Conservation (phyloP, 2,797 vertebrate species). For the Choloepus didactylus region DNA sequence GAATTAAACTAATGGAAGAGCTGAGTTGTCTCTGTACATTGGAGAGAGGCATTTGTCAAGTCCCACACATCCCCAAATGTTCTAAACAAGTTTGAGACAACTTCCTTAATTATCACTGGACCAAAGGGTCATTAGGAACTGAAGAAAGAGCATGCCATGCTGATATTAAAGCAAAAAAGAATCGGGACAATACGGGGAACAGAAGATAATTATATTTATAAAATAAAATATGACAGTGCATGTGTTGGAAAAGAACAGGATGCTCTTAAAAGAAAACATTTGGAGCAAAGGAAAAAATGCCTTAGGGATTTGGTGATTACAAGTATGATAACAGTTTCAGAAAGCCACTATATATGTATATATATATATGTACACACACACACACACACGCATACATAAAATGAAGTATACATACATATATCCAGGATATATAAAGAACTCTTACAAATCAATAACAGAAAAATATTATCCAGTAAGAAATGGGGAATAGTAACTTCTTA, state of each 20-base stretch:
- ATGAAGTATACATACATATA: neutral
- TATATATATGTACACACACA: neutral
- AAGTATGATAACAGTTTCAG: neutral
- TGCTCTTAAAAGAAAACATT: neutral
- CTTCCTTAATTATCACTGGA: no score
- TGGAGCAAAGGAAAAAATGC: neutral
- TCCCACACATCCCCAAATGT: no score
- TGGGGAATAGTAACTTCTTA: neutral
- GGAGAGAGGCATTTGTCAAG: neutral
- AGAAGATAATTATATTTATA: neutral
- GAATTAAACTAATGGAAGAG: neutral
- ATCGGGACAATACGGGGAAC: neutral
- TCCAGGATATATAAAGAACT: neutral
- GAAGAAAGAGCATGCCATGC: neutral
- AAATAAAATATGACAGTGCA: neutral
- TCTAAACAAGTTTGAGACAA: neutral
- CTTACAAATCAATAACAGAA: neutral
- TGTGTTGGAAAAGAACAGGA: neutral
- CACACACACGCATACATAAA: neutral
- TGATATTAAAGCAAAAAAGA: neutral
- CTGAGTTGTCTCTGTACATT: no score
- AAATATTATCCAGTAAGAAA: neutral
- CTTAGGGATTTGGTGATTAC: neutral
- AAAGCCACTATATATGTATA: neutral
- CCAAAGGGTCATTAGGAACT: neutral